Percentiles rank a stretch among this genome's conserved stretches.
Conservation (phyloP, 1,140 invertebrate species). For the Halyomorpha halys region DNA sequence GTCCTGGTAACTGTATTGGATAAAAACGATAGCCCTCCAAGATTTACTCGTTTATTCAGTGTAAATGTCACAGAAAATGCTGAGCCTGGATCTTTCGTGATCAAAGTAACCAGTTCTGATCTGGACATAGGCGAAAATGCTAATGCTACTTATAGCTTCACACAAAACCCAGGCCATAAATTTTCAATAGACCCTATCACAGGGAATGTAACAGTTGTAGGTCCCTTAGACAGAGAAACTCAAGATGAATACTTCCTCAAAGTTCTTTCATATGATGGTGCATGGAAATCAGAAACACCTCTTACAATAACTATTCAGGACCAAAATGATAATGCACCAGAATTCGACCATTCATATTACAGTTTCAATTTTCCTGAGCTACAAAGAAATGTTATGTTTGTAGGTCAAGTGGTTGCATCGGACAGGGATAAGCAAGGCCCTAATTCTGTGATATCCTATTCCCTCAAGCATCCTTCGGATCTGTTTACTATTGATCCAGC, state of each 20-base stretch:
- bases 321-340: conserved; percentile 87
- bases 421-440: conserved; percentile 87
- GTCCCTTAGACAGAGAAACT: conserved; percentile 71
- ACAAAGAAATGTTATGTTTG: conserved; percentile 63
- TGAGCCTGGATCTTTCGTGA: conserved; percentile 82
- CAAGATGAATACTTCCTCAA: conserved; percentile 85
- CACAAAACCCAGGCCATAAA: conserved; percentile 76
- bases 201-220: conserved; percentile 85
- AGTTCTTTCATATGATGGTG: conserved; percentile 75
- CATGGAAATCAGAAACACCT: conserved; percentile 78
- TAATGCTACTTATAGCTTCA: conserved; percentile 78
- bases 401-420: conserved; percentile 77
- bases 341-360: conserved; percentile 78
- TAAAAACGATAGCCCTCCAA: conserved; percentile 90
- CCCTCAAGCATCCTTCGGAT: conserved; percentile 78
- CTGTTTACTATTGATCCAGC: conserved; percentile 82
- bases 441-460: conserved; percentile 88
- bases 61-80: conserved; percentile 94
- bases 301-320: conserved; percentile 88
- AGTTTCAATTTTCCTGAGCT: conserved; percentile 83
- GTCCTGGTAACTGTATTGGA: conserved; percentile 75
- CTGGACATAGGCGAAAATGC: conserved; percentile 77
- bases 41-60: conserved; percentile 83
- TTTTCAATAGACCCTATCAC: conserved; percentile 78
- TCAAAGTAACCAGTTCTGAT: conserved; percentile 83